A percentile compares a stretch with the other conserved stretches of the same genome.
Evolutionary conservation across 2,797 vertebrate genomes (phyloP).

Genomic region (Myotis daubentonii): DNA sequence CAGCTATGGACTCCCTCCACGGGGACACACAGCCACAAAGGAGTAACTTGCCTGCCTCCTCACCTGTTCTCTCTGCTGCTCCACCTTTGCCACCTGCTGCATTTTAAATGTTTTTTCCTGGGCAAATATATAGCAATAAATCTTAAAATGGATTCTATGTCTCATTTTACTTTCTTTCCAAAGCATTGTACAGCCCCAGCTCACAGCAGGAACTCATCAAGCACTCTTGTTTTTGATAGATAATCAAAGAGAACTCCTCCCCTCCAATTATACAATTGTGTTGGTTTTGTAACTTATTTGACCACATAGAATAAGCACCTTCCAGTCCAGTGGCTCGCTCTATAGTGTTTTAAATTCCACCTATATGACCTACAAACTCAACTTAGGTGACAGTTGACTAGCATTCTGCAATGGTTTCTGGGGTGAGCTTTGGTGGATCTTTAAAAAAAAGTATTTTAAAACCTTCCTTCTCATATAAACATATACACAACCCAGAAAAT

Average conservation of each 20-base stretch:
- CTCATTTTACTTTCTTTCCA: neutral
- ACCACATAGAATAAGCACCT: neutral
- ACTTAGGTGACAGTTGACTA: neutral
- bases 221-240: neutral
- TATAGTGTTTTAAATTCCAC: neutral
- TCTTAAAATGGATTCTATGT: neutral
- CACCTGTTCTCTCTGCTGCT: neutral
- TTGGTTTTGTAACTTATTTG: conserved; percentile 11
- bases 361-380: neutral
- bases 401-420: neutral
- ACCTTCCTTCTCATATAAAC: neutral
- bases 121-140: neutral
- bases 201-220: neutral
- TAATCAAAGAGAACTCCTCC: neutral
- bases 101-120: neutral
- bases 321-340: neutral
- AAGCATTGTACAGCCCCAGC: neutral
- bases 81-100: fast-evolving
- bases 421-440: neutral
- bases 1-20: fast-evolving
- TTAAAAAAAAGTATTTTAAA: neutral
- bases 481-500: neutral
- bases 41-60: neutral
- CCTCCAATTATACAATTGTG: neutral
- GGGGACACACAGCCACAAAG: neutral